Conservation (phyloP, 2,888 invertebrate genomes). For the Drosophila neotestacea region DNA sequence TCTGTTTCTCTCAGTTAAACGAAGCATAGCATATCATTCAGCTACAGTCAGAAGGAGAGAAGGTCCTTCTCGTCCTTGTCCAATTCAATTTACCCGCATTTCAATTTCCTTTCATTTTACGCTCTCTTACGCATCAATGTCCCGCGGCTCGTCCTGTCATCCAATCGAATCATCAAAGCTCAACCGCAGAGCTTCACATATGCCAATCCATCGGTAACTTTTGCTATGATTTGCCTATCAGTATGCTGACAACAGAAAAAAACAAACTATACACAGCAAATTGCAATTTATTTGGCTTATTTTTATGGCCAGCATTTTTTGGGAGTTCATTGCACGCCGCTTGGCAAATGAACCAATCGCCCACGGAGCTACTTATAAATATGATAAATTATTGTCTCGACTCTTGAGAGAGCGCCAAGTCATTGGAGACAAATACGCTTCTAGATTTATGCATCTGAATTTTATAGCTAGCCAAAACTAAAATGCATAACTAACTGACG, state of each 20-base stretch:
- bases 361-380: slow-evolving; percentile 60
- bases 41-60: slow-evolving; percentile 18
- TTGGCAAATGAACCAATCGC: slow-evolving; percentile 67
- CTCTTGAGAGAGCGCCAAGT: slow-evolving; percentile 59
- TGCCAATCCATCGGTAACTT: slow-evolving; percentile 23
- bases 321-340: slow-evolving; percentile 66
- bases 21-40: slow-evolving; percentile 59
- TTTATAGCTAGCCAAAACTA: slow-evolving; percentile 44
- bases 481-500: slow-evolving; percentile 32
- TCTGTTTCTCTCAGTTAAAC: slow-evolving; percentile 58
- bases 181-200: slow-evolving; percentile 60
- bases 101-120: slow-evolving; percentile 81
- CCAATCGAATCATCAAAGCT: slow-evolving; percentile 72
- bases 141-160: slow-evolving; percentile 44
- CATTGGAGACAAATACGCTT: slow-evolving; percentile 58
- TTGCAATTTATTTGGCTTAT: slow-evolving; percentile 47
- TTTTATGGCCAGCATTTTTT: slow-evolving; percentile 9
- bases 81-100: slow-evolving; percentile 79
- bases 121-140: slow-evolving; percentile 69
- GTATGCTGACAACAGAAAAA: slow-evolving; percentile 17
- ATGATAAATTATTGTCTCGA: slow-evolving; percentile 68
- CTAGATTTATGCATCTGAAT: slow-evolving; percentile 65
- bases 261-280: slow-evolving; percentile 10
- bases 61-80: slow-evolving; percentile 28
- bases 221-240: slow-evolving; percentile 35